phyloP scores from a whole-genome alignment of 2,113 vertebrate genomes.

The Antechinus stuartii region DNA sequence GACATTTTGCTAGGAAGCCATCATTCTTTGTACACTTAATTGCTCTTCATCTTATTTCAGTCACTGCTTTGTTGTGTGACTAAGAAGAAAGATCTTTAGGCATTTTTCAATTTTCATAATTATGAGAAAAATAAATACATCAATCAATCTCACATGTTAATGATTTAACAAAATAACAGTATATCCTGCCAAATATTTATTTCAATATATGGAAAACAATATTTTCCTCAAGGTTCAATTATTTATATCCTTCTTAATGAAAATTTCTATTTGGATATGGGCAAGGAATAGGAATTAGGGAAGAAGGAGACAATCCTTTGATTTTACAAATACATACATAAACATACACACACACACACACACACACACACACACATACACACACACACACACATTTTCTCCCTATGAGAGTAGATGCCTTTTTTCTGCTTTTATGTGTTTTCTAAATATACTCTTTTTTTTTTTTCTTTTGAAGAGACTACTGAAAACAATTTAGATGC shows the following conservation, averaged over 20 bases:
- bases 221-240: not conserved
- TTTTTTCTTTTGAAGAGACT: not conserved
- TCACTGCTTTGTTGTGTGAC: not conserved
- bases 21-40: not conserved
- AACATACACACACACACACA: no score
- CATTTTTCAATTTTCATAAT: not conserved
- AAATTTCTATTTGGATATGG: not conserved
- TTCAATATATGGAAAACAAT: not conserved
- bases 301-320: not conserved
- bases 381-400: not conserved
- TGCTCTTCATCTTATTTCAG: not conserved
- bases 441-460: not conserved
- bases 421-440: not conserved
- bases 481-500: not conserved
- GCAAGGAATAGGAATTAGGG: not conserved
- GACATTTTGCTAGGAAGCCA: not conserved
- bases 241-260: not conserved
- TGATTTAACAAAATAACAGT: not conserved
- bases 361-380: no score
- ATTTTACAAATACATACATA: not conserved
- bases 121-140: not conserved
- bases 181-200: not conserved
- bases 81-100: not conserved
- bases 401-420: not conserved
- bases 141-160: not conserved